A percentile compares a stretch with the other conserved stretches of the same genome.
These are phyloP conservation scores for Pecten maximus DNA, from an alignment of 2,888 invertebrate species.

Conservation along the genomic window DNA sequence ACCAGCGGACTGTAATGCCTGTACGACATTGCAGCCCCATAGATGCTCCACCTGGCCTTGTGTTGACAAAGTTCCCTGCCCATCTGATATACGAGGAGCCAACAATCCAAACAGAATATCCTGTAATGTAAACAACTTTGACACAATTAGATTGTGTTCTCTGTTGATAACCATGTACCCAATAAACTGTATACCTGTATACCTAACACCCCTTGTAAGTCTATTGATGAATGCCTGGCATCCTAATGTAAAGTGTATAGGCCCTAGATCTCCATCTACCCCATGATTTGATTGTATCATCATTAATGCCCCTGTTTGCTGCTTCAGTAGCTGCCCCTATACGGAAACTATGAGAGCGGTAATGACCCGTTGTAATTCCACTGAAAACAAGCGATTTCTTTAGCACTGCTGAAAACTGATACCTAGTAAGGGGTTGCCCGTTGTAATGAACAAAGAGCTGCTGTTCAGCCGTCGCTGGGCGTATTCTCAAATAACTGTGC, in stretches of 20 bases:
- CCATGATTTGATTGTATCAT: background rate
- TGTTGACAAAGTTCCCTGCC: background rate
- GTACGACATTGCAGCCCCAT: conserved; percentile 4
- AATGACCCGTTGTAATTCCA: background rate
- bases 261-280: too few relatives aligned
- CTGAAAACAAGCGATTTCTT: background rate
- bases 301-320: background rate
- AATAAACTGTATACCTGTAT: too few relatives aligned
- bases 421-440: conserved; percentile 3
- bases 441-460: background rate
- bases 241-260: background rate
- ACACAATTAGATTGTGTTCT: too few relatives aligned
- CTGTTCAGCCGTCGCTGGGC: too few relatives aligned
- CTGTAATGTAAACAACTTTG: too few relatives aligned
- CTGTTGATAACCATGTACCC: background rate
- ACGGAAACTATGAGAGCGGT: conserved; percentile 21
- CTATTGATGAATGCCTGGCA: background rate
- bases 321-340: too few relatives aligned
- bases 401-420: background rate
- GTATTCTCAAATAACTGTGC: background rate
- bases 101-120: conserved; percentile 31
- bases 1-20: background rate
- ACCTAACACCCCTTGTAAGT: too few relatives aligned
- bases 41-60: background rate
- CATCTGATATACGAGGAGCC: background rate